Base-by-base conservation (phyloP, 2,888 invertebrate species). In the Stictocephala bisonia region DNA sequence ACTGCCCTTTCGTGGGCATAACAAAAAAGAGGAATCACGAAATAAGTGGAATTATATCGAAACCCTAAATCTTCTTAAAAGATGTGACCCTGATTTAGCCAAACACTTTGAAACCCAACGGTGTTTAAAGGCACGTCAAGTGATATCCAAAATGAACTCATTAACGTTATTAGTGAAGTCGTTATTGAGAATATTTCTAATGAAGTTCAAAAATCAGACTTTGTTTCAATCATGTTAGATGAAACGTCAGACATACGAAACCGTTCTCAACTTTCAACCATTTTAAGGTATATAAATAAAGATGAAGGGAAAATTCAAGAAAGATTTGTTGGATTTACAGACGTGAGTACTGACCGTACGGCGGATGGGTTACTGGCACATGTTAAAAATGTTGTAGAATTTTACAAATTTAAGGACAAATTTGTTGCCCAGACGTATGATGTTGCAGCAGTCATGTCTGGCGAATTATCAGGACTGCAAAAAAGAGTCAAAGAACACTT, bases 351-450 rank as follows among this genome's bases (percentile, higher is more conserved):
- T 15, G 79, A 80, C 68, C 73, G 79, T 40, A 76, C 77, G 6
- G 79, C 80, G 7, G 72, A 75, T 41, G 77, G 76, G 6, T 71
- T 82, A 58, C 78, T 68, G 71, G 66, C 58, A 15, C 68, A 80
- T 50, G 51, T 81, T 24, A 67, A 64, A 56, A 58, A 76, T 15
- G 74, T 77, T 67, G 53, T 80, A 41, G 48, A 77, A 56, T 74
- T 80, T 29, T 79, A 77, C 40, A 66, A 79, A 27, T 76, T 79
- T 68, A 66, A 71, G 48, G 35, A 77, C 15, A 81, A 82, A 79
- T 75, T 82, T 56, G 71, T 82, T 27, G 80, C 80, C 7, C 81
- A 82, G 78, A 81, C 79, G 22, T 82, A 82, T 69, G 80, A 82
- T 67, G 81, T 80, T 7, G 81, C 80, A 3, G 77, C 80, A 24